Evolutionary conservation across 2,797 vertebrate genomes (phyloP), one percentile per base, ranked within the genome.

Genomic region (Myotis pilosus): DNA sequence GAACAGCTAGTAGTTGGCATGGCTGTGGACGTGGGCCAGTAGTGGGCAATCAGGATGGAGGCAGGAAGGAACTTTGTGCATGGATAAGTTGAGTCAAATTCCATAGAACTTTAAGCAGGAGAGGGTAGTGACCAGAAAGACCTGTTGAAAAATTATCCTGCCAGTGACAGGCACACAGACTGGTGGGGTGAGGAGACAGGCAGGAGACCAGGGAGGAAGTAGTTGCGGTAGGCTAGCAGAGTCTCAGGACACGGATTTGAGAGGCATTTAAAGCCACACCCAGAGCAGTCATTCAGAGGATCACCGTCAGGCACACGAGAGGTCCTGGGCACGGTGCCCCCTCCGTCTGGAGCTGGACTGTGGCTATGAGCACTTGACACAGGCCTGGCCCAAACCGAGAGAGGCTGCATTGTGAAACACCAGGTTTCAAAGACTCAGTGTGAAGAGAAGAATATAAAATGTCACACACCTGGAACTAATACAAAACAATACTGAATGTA

Each of bases 261-360:
- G 44, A 64, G 36, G 33, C 13, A 3, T 7, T 22, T 23, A 33
- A 41, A 84, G 78, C 53, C n/a, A 66, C 17, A 22, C 64, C 16
- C 10, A 49, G 49, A 22, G 36, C 5, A 2, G 10, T 0, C 8
- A 49, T 28, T 28, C 47, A 10, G 60, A 33, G n/a, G 53, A 33
- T 19, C 19, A 8, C 44, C 38, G 36, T 22, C 1, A 3, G 51
- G 93, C 36, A 68, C 33, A 49, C 0, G 8, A 2, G 41, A 55
- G 79, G 30, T 0, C 62, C 20, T 3, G 19, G 41, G 69, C 33
- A 28, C 30, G 8, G 36, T 0, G 1, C 1, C 2, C 4, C 53
- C 28, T 47, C 25, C 6, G 2, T 7, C 5, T 1, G 19, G 13
- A 44, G 49, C 49, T 38, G 6, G 1, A n/a, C 36, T 3, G 53